Percentiles rank a stretch among this genome's conserved stretches.
Conservation (phyloP, 1,140 invertebrate species). For the Lordiphosa stackelbergi region DNA sequence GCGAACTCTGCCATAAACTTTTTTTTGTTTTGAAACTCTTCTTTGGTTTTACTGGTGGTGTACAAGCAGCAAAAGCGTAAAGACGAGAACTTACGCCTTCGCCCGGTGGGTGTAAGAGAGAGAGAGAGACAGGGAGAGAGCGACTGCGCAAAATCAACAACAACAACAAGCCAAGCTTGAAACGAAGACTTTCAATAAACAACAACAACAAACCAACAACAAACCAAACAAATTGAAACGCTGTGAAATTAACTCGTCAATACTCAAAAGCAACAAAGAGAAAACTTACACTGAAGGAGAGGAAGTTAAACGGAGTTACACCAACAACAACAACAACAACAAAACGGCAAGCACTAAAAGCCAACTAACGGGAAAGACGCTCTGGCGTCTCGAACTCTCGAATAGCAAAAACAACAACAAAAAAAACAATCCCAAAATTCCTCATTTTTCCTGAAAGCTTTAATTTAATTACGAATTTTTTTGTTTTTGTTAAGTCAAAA, state of each 20-base stretch:
- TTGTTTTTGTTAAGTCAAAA: slow-evolving; percentile 63
- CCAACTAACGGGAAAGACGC: slow-evolving; percentile 35
- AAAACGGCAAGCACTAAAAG: slow-evolving; percentile 55
- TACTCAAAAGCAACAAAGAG: slow-evolving; percentile 65
- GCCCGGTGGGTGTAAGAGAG: slow-evolving; percentile 43
- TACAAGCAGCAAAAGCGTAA: slow-evolving; percentile 16
- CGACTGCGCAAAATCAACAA: slow-evolving; percentile 60
- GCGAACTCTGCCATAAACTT: slow-evolving; percentile 59
- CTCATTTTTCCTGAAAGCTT: slow-evolving; percentile 73
- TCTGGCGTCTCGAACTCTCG: slow-evolving; percentile 50
- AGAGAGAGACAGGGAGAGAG: slow-evolving; percentile 29
- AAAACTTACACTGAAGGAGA: background rate
- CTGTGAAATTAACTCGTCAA: slow-evolving; percentile 76
- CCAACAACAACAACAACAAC: slow-evolving; percentile 34
- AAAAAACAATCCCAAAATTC: slow-evolving; percentile 64
- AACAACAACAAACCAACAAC: slow-evolving; percentile 53
- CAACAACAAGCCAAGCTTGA: slow-evolving; percentile 69
- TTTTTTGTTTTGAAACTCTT: slow-evolving; percentile 57
- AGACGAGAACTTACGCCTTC: slow-evolving; percentile 23
- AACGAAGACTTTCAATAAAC: slow-evolving; percentile 69
- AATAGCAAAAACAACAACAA: slow-evolving; percentile 50
- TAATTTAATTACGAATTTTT: slow-evolving; percentile 76
- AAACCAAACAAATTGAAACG: slow-evolving; percentile 74
- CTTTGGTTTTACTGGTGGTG: slow-evolving; percentile 37
- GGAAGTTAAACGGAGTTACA: too few relatives aligned